Conservation (phyloP, 2,113 vertebrate species). For the Uria aalge region DNA sequence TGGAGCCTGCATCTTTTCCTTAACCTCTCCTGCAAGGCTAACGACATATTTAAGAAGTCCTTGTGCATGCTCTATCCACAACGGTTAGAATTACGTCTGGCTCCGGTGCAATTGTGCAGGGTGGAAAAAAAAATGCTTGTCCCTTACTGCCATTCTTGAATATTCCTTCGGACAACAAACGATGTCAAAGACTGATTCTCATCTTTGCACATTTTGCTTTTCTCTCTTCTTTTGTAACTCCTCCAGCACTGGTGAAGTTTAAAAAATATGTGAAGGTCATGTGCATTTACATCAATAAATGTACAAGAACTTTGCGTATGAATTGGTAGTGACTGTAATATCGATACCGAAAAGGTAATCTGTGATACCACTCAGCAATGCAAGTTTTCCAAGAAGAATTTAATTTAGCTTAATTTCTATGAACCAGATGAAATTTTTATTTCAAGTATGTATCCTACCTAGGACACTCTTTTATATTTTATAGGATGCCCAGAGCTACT, state of each 20-base stretch:
- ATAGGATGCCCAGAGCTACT: slow-evolving; percentile 27
- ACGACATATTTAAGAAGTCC: neutral
- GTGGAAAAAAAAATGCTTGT: neutral
- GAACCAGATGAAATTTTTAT: neutral
- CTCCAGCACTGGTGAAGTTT: neutral
- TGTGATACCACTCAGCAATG: neutral
- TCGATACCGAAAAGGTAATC: neutral
- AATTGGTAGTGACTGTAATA: neutral
- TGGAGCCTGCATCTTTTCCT: neutral
- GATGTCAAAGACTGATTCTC: neutral
- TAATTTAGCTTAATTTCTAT: neutral
- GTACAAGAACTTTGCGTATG: neutral
- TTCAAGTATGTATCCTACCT: neutral
- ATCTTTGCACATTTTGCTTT: neutral
- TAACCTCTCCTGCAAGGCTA: neutral
- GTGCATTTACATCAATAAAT: neutral
- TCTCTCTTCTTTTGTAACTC: neutral
- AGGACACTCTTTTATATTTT: neutral
- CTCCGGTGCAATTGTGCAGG: neutral
- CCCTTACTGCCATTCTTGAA: neutral
- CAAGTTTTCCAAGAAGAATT: neutral
- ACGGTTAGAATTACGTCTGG: neutral
- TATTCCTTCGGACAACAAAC: neutral
- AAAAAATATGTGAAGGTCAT: neutral
- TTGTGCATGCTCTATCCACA: neutral